Evolutionary conservation across 92 coral and sea anemone species (phyloP).

Genomic region (Paramuricea clavata): DNA sequence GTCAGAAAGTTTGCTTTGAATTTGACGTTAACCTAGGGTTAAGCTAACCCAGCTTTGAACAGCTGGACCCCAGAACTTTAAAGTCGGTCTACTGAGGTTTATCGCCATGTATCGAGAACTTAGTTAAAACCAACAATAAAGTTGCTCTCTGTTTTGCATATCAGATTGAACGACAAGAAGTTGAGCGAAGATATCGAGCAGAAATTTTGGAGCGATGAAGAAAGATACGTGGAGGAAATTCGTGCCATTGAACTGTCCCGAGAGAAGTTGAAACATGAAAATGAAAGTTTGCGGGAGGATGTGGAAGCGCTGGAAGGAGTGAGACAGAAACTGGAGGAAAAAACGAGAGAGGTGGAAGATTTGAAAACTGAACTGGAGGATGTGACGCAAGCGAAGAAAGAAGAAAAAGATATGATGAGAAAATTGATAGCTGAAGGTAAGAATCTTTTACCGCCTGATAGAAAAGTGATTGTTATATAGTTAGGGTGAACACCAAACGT

Average conservation of each 20-base stretch:
- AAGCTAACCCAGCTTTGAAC: no score
- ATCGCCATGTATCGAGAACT: no score
- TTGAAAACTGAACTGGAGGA: slow-evolving; percentile 29
- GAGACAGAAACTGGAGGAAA: slow-evolving; percentile 25
- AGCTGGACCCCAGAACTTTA: no score
- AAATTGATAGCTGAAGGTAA: slow-evolving; percentile 39
- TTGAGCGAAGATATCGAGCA: slow-evolving; percentile 20
- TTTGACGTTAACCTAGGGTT: no score
- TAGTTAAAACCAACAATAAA: no score
- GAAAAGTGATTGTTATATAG: no score
- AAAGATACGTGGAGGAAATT: slow-evolving; percentile 35
- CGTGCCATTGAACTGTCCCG: slow-evolving; percentile 43
- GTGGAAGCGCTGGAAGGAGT: slow-evolving; percentile 64
- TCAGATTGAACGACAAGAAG: slow-evolving; percentile 18
- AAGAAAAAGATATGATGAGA: slow-evolving; percentile 52
- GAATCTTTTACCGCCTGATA: no score
- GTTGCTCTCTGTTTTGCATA: not conserved
- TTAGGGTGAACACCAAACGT: no score
- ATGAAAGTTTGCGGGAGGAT: slow-evolving; percentile 60
- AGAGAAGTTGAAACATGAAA: slow-evolving; percentile 50
- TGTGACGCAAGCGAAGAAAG: slow-evolving; percentile 24
- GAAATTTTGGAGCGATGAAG: slow-evolving; percentile 44
- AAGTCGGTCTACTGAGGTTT: no score
- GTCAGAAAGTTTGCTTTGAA: no score
- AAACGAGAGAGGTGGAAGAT: slow-evolving; percentile 34